These are phyloP conservation scores for Nannobrachium achirus DNA, from an alignment of 2,113 vertebrate species.

Conservation along the genomic window DNA sequence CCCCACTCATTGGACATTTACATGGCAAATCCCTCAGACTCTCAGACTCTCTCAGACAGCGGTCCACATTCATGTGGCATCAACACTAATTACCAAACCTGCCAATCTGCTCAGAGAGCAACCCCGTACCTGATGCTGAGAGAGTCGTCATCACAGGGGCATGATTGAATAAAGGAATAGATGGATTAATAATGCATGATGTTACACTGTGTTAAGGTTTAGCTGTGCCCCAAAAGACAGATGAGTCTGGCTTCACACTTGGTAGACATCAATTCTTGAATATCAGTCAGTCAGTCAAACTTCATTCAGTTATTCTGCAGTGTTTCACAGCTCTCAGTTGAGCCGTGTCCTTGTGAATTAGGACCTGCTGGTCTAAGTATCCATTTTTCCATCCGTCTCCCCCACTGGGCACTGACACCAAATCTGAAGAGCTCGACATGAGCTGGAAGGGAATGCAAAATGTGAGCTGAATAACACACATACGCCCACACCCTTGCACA, in stretches of 20 bases:
- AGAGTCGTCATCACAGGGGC: not conserved
- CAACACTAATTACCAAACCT: slow-evolving; percentile 46
- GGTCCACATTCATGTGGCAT: slow-evolving; percentile 35
- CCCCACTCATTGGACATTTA: slow-evolving; percentile 38
- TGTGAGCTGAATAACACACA: slow-evolving; percentile 23
- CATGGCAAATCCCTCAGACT: slow-evolving; percentile 28
- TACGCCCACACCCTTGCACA: slow-evolving; percentile 3
- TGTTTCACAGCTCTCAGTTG: slow-evolving; percentile 11
- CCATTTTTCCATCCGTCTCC: slow-evolving; percentile 37
- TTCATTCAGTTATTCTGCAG: too few relatives aligned
- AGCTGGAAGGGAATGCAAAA: slow-evolving; percentile 42
- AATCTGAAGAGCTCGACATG: slow-evolving; percentile 46
- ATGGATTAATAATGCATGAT: slow-evolving; percentile 28
- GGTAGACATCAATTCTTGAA: slow-evolving; percentile 15
- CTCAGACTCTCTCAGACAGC: slow-evolving; percentile 11
- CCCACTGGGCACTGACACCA: slow-evolving; percentile 38
- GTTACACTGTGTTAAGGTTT: slow-evolving; percentile 6
- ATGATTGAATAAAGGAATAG: slow-evolving; percentile 14
- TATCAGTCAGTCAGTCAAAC: slow-evolving; percentile 8
- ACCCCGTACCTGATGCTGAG: slow-evolving; percentile 17
- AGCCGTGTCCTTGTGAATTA: slow-evolving; percentile 19
- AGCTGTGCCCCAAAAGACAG: not conserved
- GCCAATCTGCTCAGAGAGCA: slow-evolving; percentile 31
- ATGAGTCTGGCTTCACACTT: not conserved
- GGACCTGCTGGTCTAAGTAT: slow-evolving; percentile 17